Conservation (phyloP, 1,140 invertebrate genomes). For the Diploscapter pachys region DNA sequence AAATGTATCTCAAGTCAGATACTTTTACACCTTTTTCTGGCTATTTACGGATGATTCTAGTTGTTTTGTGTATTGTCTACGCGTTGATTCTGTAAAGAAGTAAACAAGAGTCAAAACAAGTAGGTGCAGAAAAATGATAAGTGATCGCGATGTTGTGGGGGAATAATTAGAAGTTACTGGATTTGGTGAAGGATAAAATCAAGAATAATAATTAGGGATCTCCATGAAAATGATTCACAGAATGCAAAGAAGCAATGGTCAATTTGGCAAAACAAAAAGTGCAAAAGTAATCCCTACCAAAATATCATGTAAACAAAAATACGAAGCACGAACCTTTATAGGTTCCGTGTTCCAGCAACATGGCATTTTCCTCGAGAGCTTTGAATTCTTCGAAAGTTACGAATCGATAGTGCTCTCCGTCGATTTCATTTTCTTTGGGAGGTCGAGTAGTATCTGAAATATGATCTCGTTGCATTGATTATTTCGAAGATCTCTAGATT, state of each 20-base stretch:
- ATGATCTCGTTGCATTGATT: neutral
- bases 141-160: neutral
- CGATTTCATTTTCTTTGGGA: constrained; percentile 36
- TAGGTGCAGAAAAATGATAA: constrained; percentile 8
- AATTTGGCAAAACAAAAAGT: too few species aligned
- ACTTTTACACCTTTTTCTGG: too few species aligned
- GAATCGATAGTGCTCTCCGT: constrained; percentile 41
- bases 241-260: too few species aligned
- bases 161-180: neutral
- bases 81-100: too few species aligned
- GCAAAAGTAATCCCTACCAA: neutral
- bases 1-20: too few species aligned
- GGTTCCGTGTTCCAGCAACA: constrained; percentile 37
- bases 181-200: too few species aligned
- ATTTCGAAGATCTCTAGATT: neutral
- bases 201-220: too few species aligned
- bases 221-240: too few species aligned
- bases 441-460: constrained; percentile 41
- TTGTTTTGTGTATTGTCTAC: too few species aligned
- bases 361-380: constrained; percentile 22
- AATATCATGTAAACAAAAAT: constrained; percentile 2
- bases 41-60: too few species aligned
- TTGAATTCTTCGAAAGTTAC: constrained; percentile 28
- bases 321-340: constrained; percentile 33
- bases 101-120: too few species aligned